Conservation (phyloP, 2,888 invertebrate genomes). For the Asteroscopus sphinx region DNA sequence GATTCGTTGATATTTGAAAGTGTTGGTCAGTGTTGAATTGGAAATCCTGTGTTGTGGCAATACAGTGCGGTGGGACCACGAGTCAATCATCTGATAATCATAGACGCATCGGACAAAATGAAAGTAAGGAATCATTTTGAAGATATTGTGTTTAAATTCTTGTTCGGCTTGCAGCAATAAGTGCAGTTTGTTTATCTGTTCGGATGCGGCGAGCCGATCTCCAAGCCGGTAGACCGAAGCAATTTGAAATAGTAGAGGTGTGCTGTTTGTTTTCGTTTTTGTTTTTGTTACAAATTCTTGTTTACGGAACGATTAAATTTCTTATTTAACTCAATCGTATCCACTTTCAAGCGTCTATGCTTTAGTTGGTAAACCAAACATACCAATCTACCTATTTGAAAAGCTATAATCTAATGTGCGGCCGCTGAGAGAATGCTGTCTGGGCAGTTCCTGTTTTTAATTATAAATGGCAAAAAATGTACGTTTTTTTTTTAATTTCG, state of each 20-base stretch:
- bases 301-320: not conserved
- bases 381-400: not conserved
- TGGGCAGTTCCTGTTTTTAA: too few species aligned
- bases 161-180: slow-evolving; percentile 18
- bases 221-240: slow-evolving; percentile 27
- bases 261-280: slow-evolving; percentile 17
- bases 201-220: slow-evolving; percentile 33
- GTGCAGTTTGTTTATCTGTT: slow-evolving; percentile 48
- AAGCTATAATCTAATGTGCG: too few species aligned
- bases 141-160: slow-evolving; percentile 21
- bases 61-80: too few species aligned
- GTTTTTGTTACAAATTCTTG: not conserved
- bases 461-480: too few species aligned
- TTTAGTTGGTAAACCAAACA: slow-evolving; percentile 12
- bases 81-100: too few species aligned
- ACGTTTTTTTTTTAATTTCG: too few species aligned
- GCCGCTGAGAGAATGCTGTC: too few species aligned
- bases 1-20: slow-evolving; percentile 34
- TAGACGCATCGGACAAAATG: slow-evolving; percentile 5
- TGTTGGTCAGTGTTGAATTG: slow-evolving; percentile 44
- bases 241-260: slow-evolving; percentile 33
- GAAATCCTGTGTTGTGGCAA: slow-evolving; percentile 50
- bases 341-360: not conserved
- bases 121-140: slow-evolving; percentile 12
- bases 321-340: not conserved